Percentiles rank a stretch among this genome's conserved stretches.
phyloP scores from a whole-genome alignment of 2,888 invertebrate species.

The Odontocolon sp. region DNA sequence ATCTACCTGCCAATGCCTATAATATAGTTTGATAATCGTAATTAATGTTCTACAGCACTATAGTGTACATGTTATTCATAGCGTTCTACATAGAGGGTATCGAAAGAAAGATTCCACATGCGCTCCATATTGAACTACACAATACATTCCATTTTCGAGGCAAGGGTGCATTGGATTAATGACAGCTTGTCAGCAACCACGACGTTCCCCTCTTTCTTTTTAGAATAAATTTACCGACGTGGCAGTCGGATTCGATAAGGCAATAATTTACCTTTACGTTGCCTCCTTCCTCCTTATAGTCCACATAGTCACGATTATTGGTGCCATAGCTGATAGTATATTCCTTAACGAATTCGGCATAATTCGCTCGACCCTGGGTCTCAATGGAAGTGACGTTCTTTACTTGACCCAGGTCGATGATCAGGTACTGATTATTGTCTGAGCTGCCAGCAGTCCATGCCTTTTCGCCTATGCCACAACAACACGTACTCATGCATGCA shows the following conservation, averaged over 20 bases:
- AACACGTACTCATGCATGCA: slow-evolving; percentile 78
- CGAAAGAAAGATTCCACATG: slow-evolving; percentile 42
- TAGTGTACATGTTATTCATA: slow-evolving; percentile 39
- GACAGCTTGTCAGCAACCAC: slow-evolving; percentile 17
- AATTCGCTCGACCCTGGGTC: slow-evolving; percentile 94
- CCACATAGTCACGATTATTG: slow-evolving; percentile 93
- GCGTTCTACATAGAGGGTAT: slow-evolving; percentile 14
- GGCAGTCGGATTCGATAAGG: slow-evolving; percentile 8
- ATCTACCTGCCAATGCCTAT: slow-evolving; percentile 12
- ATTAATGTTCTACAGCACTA: slow-evolving; percentile 15
- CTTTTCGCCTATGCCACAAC: slow-evolving; percentile 87
- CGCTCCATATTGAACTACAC: slow-evolving; percentile 22
- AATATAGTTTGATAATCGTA: not conserved
- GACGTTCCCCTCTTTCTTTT: slow-evolving; percentile 8
- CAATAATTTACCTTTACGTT: slow-evolving; percentile 89
- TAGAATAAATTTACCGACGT: slow-evolving; percentile 1
- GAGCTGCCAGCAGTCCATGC: slow-evolving; percentile 96
- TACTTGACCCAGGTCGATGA: slow-evolving; percentile 93
- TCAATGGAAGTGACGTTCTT: slow-evolving; percentile 95
- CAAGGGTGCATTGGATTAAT: slow-evolving; percentile 39
- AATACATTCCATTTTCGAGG: slow-evolving; percentile 7
- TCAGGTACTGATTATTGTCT: slow-evolving; percentile 96
- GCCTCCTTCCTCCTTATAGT: slow-evolving; percentile 94
- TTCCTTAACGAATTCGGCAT: slow-evolving; percentile 95
- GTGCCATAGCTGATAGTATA: slow-evolving; percentile 96